A percentile compares a stretch with the other conserved stretches of the same genome.
Conservation (phyloP, 2,888 invertebrate genomes). For the Theristus sp. region DNA sequence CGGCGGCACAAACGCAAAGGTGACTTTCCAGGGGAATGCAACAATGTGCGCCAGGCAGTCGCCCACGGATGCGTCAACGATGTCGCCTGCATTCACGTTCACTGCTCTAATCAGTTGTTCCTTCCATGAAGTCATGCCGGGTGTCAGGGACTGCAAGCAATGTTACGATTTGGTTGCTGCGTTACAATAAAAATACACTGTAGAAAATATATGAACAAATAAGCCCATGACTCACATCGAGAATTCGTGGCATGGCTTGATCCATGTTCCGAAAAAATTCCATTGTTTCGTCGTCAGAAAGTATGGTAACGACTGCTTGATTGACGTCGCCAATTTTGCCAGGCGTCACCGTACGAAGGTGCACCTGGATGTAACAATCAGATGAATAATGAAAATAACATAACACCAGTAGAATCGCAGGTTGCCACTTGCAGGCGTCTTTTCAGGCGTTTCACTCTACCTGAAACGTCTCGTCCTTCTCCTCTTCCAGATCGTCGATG, state of each 20-base stretch:
- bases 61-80: constrained; percentile 37
- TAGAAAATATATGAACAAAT: too few species aligned
- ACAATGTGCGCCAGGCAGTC: constrained; percentile 42
- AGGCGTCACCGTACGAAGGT: constrained; percentile 17
- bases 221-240: neutral
- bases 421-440: neutral
- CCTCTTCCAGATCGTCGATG: constrained; percentile 40
- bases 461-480: constrained; percentile 37
- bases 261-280: constrained; percentile 15
- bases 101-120: constrained; percentile 9
- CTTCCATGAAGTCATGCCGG: constrained; percentile 15
- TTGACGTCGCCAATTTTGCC: constrained; percentile 32
- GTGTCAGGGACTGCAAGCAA: constrained; percentile 13
- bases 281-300: constrained; percentile 37
- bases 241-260: neutral
- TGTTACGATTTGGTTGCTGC: neutral
- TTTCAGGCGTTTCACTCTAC: neutral
- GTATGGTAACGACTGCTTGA: constrained; percentile 38
- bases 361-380: neutral
- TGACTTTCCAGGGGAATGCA: constrained; percentile 40
- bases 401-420: too few species aligned
- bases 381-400: too few species aligned
- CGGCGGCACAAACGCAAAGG: constrained; percentile 40
- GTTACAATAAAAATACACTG: too few species aligned
- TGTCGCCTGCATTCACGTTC: constrained; percentile 41